Evolutionary conservation across 2,113 vertebrate species (phyloP).

Genomic region (Pithys albifrons): DNA sequence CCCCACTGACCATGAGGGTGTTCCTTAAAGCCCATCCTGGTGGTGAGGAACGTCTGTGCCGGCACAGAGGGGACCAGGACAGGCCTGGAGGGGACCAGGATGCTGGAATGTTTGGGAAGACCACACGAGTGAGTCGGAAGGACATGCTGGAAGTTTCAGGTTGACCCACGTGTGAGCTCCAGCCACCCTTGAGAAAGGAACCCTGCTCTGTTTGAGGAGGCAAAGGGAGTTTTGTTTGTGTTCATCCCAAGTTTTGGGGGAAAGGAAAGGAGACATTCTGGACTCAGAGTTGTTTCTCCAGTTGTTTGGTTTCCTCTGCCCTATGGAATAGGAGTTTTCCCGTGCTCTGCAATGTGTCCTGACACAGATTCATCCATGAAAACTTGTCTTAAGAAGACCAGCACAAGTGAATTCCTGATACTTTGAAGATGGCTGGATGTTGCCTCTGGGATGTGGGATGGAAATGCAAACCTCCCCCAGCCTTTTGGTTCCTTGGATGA

Average conservation of each 20-base stretch:
- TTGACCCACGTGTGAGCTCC: rapidly evolving
- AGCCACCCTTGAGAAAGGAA: not conserved
- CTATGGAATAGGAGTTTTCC: not conserved
- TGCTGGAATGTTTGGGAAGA: not conserved
- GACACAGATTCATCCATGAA: not conserved
- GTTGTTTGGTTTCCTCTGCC: not conserved
- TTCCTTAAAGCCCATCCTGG: not conserved
- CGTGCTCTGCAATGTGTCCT: not conserved
- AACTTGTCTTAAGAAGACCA: not conserved
- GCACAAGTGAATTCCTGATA: not conserved
- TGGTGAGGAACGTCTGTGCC: not conserved
- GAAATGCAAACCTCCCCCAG: not conserved
- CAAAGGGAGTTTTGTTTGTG: not conserved
- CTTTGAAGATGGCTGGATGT: not conserved
- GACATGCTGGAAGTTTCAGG: not conserved
- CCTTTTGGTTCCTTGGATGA: not conserved
- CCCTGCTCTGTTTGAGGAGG: not conserved
- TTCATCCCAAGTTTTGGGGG: not conserved
- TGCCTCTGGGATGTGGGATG: not conserved
- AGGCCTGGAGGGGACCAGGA: not conserved
- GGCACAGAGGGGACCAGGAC: not conserved
- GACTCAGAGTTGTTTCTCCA: not conserved
- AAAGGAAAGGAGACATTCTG: not conserved
- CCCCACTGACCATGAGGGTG: not conserved
- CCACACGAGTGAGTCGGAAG: not conserved